Conservation (phyloP, 35 echinoderm and acorn worm species). For the Chiridota heheva region DNA sequence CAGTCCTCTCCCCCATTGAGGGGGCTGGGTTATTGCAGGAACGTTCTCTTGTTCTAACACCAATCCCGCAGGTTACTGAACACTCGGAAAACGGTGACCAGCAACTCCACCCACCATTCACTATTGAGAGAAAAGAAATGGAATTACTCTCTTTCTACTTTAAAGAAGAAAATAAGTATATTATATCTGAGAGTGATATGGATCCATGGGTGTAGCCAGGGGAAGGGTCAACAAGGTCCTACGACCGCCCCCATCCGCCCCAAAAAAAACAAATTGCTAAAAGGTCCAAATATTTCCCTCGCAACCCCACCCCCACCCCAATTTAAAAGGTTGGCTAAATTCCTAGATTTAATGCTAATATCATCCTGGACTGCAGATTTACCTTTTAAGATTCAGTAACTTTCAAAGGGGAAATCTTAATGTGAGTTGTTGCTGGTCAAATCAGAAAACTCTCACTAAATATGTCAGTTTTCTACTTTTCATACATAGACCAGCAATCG, state of each 20-base stretch:
- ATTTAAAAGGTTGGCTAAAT: too few relatives aligned
- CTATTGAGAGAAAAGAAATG: slow-evolving; percentile 43
- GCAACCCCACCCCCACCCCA: too few relatives aligned
- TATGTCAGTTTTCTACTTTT: too few relatives aligned
- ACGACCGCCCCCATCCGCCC: background rate
- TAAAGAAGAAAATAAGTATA: slow-evolving; percentile 7
- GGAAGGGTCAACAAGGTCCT: background rate
- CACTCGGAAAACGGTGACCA: slow-evolving; percentile 79
- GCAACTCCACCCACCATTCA: slow-evolving; percentile 80
- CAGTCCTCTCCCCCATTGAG: slow-evolving; percentile 58
- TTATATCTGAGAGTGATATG: background rate
- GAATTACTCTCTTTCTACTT: too few relatives aligned
- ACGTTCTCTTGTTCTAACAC: slow-evolving; percentile 30
- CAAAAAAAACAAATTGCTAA: background rate
- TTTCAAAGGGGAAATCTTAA: too few relatives aligned
- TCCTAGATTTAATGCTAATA: too few relatives aligned
- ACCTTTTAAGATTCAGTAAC: too few relatives aligned
- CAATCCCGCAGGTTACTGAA: slow-evolving; percentile 58
- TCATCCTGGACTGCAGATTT: too few relatives aligned
- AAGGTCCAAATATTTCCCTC: too few relatives aligned
- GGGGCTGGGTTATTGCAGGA: slow-evolving; percentile 66
- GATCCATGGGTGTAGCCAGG: background rate
- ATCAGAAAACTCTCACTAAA: too few relatives aligned
- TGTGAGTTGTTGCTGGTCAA: too few relatives aligned
- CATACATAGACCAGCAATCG: too few relatives aligned